Evolutionary conservation across 37 sponge, comb jelly and placozoan species (phyloP).

Genomic region (Theonella swinhoei): DNA sequence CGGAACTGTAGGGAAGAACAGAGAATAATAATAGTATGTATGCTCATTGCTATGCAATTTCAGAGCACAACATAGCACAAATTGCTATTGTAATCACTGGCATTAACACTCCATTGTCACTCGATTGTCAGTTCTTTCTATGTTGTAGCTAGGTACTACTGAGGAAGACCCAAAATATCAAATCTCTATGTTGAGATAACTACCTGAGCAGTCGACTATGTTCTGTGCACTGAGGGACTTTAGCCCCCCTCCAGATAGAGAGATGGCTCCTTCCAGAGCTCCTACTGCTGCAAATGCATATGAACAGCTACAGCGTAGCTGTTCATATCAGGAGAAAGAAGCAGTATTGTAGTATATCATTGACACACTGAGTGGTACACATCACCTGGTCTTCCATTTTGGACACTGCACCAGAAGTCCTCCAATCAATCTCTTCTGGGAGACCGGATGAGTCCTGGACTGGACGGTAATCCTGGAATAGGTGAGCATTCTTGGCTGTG

Average conservation of each 20-base stretch:
- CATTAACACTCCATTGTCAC: no score
- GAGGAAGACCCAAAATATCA: no score
- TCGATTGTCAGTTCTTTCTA: no score
- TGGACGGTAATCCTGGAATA: background rate
- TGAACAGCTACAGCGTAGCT: constrained; percentile 55
- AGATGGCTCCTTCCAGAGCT: constrained; percentile 64
- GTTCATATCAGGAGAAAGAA: no score
- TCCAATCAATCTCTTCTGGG: background rate
- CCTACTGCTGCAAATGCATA: constrained; percentile 69
- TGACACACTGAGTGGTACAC: no score
- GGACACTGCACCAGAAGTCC: background rate
- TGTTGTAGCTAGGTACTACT: no score
- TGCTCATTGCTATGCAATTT: no score
- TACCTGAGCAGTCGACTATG: constrained; percentile 82
- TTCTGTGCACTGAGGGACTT: constrained; percentile 80
- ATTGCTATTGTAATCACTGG: no score
- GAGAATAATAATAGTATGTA: no score
- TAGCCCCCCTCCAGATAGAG: constrained; percentile 58
- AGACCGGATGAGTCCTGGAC: background rate
- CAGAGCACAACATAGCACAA: no score
- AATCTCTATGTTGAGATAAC: background rate
- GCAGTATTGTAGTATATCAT: no score
- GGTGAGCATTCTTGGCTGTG: background rate
- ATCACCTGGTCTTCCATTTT: background rate
- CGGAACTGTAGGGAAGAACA: constrained; percentile 39